Evolutionary conservation across 2,797 vertebrate species (phyloP).

Genomic region (Aeoliscus strigatus): DNA sequence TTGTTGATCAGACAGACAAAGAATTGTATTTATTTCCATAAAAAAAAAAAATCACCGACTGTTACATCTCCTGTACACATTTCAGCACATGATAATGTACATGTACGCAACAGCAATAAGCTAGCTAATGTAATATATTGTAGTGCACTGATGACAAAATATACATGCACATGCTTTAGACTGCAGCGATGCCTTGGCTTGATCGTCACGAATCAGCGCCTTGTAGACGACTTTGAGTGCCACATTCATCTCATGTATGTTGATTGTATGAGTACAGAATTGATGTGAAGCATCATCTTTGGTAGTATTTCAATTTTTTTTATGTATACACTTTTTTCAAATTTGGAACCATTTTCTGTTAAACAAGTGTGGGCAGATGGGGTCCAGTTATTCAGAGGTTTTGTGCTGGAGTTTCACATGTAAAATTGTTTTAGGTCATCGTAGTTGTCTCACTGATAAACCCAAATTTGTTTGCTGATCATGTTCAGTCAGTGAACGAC

Average conservation of each 20-base stretch:
- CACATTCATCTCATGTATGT: constrained; percentile 21
- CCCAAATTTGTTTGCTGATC: constrained; percentile 28
- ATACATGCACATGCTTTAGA: constrained; percentile 45
- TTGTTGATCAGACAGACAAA: constrained; percentile 18
- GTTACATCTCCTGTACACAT: constrained; percentile 25
- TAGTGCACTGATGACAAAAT: constrained; percentile 35
- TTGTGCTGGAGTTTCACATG: constrained; percentile 28
- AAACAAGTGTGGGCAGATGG: constrained; percentile 18
- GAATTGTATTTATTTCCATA: constrained; percentile 29
- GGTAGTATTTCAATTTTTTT: constrained; percentile 29
- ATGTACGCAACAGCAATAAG: constrained; percentile 51
- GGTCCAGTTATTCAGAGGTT: constrained; percentile 24
- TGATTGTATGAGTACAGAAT: constrained; percentile 11
- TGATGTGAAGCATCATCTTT: constrained; percentile 8
- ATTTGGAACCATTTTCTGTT: constrained; percentile 31
- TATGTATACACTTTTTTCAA: constrained; percentile 10
- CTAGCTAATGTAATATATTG: constrained; percentile 43
- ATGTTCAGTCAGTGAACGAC: constrained; percentile 10
- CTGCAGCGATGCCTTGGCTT: constrained; percentile 38
- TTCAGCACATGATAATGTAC: constrained; percentile 46
- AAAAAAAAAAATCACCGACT: constrained; percentile 36
- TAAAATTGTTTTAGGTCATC: constrained; percentile 15
- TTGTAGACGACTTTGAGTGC: constrained; percentile 36
- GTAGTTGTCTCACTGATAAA: constrained; percentile 22
- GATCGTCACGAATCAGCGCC: constrained; percentile 34